A percentile compares a stretch with the other conserved stretches of the same genome.
Conservation (phyloP, 2,888 invertebrate genomes). For the Heliconius erato region DNA sequence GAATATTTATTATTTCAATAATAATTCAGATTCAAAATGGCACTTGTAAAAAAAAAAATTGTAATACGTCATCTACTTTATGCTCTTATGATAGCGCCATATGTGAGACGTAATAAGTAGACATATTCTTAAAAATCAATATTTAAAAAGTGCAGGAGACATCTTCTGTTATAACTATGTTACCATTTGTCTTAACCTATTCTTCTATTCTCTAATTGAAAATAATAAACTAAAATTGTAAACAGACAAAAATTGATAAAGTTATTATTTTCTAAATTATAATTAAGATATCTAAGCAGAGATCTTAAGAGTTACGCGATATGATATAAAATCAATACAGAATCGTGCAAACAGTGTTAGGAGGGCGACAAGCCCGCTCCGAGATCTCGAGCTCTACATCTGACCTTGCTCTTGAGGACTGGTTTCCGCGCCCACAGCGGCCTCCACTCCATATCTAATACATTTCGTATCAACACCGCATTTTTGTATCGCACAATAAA, state of each 20-base stretch:
- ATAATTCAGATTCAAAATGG: not conserved
- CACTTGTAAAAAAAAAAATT: too few relatives aligned
- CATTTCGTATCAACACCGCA: slow-evolving; percentile 42
- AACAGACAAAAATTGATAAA: not conserved
- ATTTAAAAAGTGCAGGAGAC: not conserved
- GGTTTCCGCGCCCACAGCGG: slow-evolving; percentile 76
- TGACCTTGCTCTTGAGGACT: slow-evolving; percentile 80
- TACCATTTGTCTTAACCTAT: not conserved
- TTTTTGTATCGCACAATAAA: slow-evolving; percentile 44
- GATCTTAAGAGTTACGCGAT: not conserved
- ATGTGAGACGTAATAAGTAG: too few relatives aligned
- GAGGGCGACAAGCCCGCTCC: slow-evolving; percentile 49
- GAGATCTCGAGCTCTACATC: slow-evolving; percentile 44
- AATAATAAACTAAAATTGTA: not conserved
- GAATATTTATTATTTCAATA: not conserved
- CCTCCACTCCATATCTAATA: slow-evolving; percentile 60
- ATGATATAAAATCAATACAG: slow-evolving; percentile 38
- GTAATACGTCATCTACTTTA: too few relatives aligned
- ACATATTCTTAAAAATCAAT: too few relatives aligned
- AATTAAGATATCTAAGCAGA: not conserved
- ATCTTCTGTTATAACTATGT: not conserved
- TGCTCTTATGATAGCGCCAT: too few relatives aligned
- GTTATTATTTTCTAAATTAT: not conserved
- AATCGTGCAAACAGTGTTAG: slow-evolving; percentile 48
- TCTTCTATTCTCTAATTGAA: not conserved